Conservation (phyloP, 64 coral and sea anemone species). For the Trachythela sp. region DNA sequence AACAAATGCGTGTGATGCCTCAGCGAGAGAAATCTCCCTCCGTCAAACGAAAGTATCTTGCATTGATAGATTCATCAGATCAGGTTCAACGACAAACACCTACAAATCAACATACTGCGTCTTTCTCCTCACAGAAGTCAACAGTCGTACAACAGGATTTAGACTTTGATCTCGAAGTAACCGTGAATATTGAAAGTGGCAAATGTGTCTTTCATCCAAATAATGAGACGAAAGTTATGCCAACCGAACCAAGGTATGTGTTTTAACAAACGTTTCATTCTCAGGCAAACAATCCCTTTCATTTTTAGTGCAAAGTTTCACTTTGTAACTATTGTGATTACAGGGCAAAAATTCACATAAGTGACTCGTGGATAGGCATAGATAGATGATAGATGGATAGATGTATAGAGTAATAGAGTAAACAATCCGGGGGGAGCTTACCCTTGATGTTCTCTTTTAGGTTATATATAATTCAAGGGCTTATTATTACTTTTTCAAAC, state of each 20-base stretch:
- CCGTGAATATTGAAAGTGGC: slow-evolving; percentile 84
- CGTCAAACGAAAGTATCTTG: not conserved
- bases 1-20: not conserved
- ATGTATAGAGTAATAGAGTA: too few species aligned
- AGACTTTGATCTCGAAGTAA: slow-evolving; percentile 90
- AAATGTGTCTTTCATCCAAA: slow-evolving; percentile 81
- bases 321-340: too few species aligned
- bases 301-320: too few species aligned
- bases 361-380: too few species aligned
- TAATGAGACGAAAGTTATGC: slow-evolving; percentile 54
- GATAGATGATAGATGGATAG: too few species aligned
- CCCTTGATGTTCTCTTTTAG: too few species aligned
- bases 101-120: not conserved
- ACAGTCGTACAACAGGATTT: slow-evolving; percentile 56
- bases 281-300: too few species aligned
- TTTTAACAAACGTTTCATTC: not conserved
- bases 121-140: slow-evolving; percentile 37
- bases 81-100: not conserved
- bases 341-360: too few species aligned
- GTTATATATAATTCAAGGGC: too few species aligned
- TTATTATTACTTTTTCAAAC: too few species aligned
- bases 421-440: too few species aligned
- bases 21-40: not conserved
- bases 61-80: not conserved
- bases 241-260: slow-evolving; percentile 51